These are phyloP conservation scores for honey bee (Apis mellifera) DNA, from an alignment of 1,140 invertebrate species.

Conservation along the genomic window DNA sequence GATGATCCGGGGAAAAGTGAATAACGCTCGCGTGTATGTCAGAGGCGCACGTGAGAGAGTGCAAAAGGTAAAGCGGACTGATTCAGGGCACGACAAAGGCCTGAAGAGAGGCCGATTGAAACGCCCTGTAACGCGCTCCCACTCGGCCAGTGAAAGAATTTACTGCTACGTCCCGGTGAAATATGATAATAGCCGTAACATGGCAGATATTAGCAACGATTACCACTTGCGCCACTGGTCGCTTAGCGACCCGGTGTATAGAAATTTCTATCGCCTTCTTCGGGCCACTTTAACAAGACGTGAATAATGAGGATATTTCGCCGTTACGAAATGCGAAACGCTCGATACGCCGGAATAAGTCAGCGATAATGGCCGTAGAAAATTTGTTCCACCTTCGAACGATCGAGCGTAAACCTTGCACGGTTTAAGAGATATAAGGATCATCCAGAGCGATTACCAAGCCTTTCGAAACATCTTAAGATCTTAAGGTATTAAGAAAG, in stretches of 20 bases:
- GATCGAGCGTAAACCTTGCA: neutral
- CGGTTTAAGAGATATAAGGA: neutral
- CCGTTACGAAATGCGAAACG: slow-evolving; percentile 48
- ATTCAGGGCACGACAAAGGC: slow-evolving; percentile 34
- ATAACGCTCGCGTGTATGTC: slow-evolving; percentile 9
- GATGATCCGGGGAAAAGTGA: neutral
- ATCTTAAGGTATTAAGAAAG: too few relatives aligned
- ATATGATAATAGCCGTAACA: slow-evolving; percentile 64
- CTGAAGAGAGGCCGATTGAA: slow-evolving; percentile 49
- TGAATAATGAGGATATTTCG: slow-evolving; percentile 60
- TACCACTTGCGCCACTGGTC: slow-evolving; percentile 58
- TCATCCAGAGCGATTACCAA: neutral
- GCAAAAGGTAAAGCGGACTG: slow-evolving; percentile 26
- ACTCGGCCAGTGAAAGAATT: slow-evolving; percentile 48
- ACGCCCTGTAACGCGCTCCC: slow-evolving; percentile 37
- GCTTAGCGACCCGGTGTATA: slow-evolving; percentile 2
- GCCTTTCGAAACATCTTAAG: too few relatives aligned
- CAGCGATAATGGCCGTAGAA: slow-evolving; percentile 49
- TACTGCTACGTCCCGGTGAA: slow-evolving; percentile 54
- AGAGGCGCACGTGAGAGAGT: slow-evolving; percentile 12
- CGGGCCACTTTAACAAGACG: slow-evolving; percentile 43
- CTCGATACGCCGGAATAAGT: slow-evolving; percentile 53
- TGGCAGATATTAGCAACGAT: slow-evolving; percentile 67
- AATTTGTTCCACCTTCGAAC: slow-evolving; percentile 41
- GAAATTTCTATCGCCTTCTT: slow-evolving; percentile 46